Conservation (phyloP, 2,113 vertebrate genomes). For the Pongo pygmaeus region DNA sequence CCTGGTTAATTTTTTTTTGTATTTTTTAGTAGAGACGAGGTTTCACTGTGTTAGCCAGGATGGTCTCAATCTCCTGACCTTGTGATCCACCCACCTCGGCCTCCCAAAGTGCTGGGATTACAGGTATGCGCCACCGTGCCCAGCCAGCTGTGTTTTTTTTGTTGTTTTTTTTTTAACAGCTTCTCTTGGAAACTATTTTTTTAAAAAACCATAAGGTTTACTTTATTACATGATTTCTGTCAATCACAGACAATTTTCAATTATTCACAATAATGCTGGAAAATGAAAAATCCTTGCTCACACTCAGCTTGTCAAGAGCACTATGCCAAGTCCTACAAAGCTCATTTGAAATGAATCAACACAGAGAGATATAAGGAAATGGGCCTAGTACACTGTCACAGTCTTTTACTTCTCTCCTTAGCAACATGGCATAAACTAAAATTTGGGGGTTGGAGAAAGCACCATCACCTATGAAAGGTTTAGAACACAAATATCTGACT, state of each 20-base stretch:
- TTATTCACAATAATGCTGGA: neutral
- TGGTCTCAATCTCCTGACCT: too few relatives aligned
- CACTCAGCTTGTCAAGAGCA: neutral
- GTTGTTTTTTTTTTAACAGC: neutral
- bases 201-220: neutral
- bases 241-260: neutral
- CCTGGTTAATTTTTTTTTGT: too few relatives aligned
- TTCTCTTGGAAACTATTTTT: constrained; percentile 13
- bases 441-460: neutral
- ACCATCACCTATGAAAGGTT: neutral
- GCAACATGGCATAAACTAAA: neutral
- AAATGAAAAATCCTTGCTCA: neutral
- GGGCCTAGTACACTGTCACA: neutral
- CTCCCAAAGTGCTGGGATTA: too few relatives aligned
- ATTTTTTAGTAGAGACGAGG: too few relatives aligned
- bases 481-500: neutral
- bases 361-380: neutral
- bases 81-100: too few relatives aligned
- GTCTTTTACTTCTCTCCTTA: neutral
- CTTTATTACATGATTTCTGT: neutral
- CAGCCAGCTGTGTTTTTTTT: neutral
- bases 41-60: too few relatives aligned
- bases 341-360: neutral
- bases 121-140: too few relatives aligned
- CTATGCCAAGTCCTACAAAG: neutral